Evolutionary conservation across 2,888 invertebrate genomes (phyloP), one percentile per base, ranked within the genome.

Genomic region (Caenorhabditis uteleia): DNA sequence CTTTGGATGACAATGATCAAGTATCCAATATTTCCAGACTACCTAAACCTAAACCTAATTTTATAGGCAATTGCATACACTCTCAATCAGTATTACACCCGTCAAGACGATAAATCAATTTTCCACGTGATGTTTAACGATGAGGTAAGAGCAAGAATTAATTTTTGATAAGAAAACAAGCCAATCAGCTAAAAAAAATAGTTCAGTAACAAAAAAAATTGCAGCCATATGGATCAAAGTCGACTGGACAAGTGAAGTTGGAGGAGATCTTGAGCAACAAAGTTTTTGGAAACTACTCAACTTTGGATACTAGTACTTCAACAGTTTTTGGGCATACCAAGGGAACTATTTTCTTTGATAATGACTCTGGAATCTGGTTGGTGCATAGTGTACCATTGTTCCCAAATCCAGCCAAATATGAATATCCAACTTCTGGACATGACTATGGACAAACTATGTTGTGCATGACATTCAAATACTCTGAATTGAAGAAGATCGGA

Each of bases 321-420:
- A 58, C 68, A 4, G 64, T 67, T 12, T 69, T 60, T 21, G 77
- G 77, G 45, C 77, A 77, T 49, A 77, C 74, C 12, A 77, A 77
- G 46, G 76, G 75, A 39, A 86, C 93, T 4, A 85, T 91, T 43
- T 89, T 89, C 0, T 89, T 91, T 79, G 87, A 88, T 49, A 85
- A 87, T n/a, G 87, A 88, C 12, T 55, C 67, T 18, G 93, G 93
- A 3, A 88, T 93, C 74, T 95, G 95, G 94, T 84, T 95, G 55
- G 88, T 94, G 36, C 95, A 95, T 85, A 94, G 93, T 21, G 91
- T 93, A 14, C 95, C 95, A 0, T 88, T 89, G 76, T 95, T 90
- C 85, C 93, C 94, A 1, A 66, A 67, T 36, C 62, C 71, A 14
- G 64, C 72, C 2, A 47, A 57, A 31, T 77, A 90, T 79, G 83